phyloP scores from a whole-genome alignment of 2,113 vertebrate species.

The Eubucco bourcierii region DNA sequence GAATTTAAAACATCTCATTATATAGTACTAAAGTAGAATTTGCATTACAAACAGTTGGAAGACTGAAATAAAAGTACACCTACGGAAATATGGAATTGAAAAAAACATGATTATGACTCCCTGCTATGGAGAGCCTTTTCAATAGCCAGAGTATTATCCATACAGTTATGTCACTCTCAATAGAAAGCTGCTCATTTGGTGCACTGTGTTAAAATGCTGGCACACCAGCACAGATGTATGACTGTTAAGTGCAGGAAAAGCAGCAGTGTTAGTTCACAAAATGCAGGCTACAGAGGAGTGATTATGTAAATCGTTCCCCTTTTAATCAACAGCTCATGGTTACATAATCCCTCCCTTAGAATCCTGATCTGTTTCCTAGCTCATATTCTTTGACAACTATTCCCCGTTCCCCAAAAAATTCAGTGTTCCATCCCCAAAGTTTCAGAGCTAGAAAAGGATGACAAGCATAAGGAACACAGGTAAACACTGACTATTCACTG shows the following conservation, averaged over 20 bases:
- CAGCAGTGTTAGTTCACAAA: neutral
- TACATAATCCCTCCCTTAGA: neutral
- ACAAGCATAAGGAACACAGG: neutral
- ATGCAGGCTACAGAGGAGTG: neutral
- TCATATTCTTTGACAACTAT: neutral
- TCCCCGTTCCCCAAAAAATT: neutral
- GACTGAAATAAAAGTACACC: neutral
- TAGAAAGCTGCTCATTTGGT: neutral
- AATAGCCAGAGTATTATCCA: neutral
- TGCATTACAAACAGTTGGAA: neutral
- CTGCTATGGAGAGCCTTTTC: neutral
- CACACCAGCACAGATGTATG: neutral
- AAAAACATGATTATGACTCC: neutral
- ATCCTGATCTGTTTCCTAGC: neutral
- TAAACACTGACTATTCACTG: neutral
- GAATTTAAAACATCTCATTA: neutral
- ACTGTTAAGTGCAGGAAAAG: neutral
- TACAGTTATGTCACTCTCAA: neutral
- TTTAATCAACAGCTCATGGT: neutral
- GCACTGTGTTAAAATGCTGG: neutral
- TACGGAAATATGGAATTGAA: neutral
- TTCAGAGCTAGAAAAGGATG: neutral
- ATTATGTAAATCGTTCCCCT: neutral
- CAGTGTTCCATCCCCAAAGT: neutral
- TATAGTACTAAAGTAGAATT: neutral